Conservation (phyloP, 1,140 invertebrate species). For the Drosophila kohkoa region DNA sequence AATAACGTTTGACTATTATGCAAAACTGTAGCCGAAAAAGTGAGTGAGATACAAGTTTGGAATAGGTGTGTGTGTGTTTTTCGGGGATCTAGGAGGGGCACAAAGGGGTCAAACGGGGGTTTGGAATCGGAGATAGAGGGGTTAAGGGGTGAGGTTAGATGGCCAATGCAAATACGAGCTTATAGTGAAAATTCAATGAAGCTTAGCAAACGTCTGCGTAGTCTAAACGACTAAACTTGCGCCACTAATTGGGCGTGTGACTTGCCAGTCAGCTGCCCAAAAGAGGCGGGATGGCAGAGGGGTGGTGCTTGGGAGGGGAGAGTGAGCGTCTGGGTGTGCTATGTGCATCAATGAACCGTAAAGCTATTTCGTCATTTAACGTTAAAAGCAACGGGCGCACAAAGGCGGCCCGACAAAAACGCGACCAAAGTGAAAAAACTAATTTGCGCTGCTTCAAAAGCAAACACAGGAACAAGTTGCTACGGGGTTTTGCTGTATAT, state of each 20-base stretch:
- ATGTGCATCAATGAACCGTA: slow-evolving; percentile 81
- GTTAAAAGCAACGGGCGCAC: slow-evolving; percentile 75
- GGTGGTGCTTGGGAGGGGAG: neutral
- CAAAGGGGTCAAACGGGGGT: slow-evolving; percentile 21
- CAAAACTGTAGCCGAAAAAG: slow-evolving; percentile 77
- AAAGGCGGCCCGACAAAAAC: slow-evolving; percentile 62
- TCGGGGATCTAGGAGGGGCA: slow-evolving; percentile 12
- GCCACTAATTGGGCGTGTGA: slow-evolving; percentile 82
- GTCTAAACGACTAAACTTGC: slow-evolving; percentile 73
- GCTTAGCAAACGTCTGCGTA: slow-evolving; percentile 73
- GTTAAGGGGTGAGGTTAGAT: slow-evolving; percentile 27
- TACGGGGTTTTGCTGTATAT: neutral
- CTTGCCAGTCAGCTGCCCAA: slow-evolving; percentile 45
- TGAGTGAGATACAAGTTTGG: slow-evolving; percentile 36
- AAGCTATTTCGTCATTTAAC: slow-evolving; percentile 83
- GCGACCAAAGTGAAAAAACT: slow-evolving; percentile 83
- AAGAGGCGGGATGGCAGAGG: neutral
- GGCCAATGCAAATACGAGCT: slow-evolving; percentile 72
- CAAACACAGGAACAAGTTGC: slow-evolving; percentile 58
- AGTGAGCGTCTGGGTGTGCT: slow-evolving; percentile 43
- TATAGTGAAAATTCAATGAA: slow-evolving; percentile 81
- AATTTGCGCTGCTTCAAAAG: slow-evolving; percentile 84
- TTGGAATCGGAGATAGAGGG: neutral
- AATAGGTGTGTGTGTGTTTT: slow-evolving; percentile 28
- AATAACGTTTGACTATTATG: slow-evolving; percentile 70